These are phyloP conservation scores for Micromys minutus DNA, from an alignment of 2,113 vertebrate genomes.

Conservation along the genomic window DNA sequence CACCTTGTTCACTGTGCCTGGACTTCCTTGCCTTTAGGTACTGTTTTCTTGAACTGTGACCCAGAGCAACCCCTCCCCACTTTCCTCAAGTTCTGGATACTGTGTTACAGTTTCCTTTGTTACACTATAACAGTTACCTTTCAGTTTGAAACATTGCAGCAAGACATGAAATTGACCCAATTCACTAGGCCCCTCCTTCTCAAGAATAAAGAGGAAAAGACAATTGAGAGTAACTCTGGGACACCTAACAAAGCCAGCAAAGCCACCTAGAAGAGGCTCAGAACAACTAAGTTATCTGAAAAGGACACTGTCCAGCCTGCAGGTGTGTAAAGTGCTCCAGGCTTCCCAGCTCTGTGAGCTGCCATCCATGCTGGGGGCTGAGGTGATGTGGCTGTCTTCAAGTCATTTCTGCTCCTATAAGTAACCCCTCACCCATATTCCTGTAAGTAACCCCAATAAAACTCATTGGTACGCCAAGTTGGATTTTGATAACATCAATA, in stretches of 20 bases:
- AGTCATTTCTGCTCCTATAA: background rate
- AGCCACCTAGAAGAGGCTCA: background rate
- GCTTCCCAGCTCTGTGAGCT: background rate
- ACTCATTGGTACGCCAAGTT: background rate
- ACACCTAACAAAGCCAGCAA: background rate
- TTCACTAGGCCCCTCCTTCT: background rate
- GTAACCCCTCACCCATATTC: background rate
- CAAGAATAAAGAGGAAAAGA: background rate
- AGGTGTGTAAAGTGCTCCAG: background rate
- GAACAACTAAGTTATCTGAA: background rate
- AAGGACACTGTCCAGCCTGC: background rate
- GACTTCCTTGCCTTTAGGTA: background rate
- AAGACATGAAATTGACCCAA: background rate
- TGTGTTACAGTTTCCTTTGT: background rate
- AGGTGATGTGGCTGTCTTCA: background rate
- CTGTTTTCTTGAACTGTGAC: no score
- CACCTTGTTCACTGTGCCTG: background rate
- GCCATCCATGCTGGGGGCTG: background rate
- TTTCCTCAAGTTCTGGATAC: background rate
- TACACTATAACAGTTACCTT: background rate
- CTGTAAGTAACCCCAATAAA: background rate
- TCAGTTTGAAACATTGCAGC: background rate
- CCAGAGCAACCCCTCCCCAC: background rate
- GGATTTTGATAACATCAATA: background rate
- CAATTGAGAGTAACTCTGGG: background rate